Percentiles rank a stretch among this genome's conserved stretches.
These are phyloP conservation scores for Sitta carolinensis DNA, from an alignment of 2,797 vertebrate species.

Conservation along the genomic window DNA sequence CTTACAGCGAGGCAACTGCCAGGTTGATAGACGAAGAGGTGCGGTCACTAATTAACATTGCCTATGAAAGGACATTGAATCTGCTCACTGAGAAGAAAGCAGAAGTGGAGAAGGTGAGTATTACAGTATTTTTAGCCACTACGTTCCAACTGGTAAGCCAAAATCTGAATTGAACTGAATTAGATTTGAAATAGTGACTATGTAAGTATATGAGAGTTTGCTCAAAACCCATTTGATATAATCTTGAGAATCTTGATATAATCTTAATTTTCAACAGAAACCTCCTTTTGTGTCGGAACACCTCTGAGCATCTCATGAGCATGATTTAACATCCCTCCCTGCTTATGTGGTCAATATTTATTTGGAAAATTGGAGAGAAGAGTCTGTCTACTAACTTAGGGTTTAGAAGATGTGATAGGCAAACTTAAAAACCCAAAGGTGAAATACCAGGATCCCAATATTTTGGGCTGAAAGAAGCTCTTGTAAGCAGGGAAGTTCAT, in stretches of 20 bases:
- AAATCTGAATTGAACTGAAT: background rate
- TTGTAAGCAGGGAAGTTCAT: background rate
- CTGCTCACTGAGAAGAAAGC: conserved; percentile 87
- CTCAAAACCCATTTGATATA: background rate
- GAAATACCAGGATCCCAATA: background rate
- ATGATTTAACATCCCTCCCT: background rate
- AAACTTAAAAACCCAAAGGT: background rate
- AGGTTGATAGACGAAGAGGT: conserved; percentile 92
- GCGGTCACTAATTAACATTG: conserved; percentile 83
- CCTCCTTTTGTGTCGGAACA: background rate
- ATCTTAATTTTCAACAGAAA: background rate
- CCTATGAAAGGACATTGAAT: conserved; percentile 82
- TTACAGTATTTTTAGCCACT: background rate
- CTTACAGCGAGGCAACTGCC: conserved; percentile 94
- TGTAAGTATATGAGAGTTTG: background rate
- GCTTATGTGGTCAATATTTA: background rate
- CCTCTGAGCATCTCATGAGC: background rate
- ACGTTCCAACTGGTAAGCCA: background rate
- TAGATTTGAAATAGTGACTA: background rate
- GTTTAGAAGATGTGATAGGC: background rate
- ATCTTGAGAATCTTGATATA: background rate
- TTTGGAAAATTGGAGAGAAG: background rate
- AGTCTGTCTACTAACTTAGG: background rate
- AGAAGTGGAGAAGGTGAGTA: conserved; percentile 90
- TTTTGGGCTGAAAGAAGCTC: background rate